These are phyloP conservation scores for Felis chaus DNA, from an alignment of 2,113 vertebrate genomes.

Conservation along the genomic window DNA sequence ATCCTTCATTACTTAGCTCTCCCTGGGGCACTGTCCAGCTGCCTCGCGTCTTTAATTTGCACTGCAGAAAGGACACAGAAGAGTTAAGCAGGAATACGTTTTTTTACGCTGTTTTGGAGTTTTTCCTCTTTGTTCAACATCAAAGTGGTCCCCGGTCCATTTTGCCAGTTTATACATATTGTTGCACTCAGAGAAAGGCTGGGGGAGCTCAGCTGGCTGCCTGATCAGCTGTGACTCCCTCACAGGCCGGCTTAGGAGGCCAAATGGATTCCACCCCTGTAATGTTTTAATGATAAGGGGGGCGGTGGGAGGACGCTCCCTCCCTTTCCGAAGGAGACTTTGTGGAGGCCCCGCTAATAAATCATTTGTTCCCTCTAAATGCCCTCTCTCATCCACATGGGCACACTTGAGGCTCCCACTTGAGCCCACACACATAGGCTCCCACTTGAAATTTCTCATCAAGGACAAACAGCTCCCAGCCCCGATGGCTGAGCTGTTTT, in stretches of 20 bases:
- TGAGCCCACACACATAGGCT: constrained; percentile 56
- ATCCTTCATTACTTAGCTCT: neutral
- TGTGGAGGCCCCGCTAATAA: constrained; percentile 50
- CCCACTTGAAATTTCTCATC: constrained; percentile 81
- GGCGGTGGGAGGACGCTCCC: neutral
- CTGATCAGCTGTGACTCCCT: constrained; percentile 63
- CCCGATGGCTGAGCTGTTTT: neutral
- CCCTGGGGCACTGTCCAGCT: neutral
- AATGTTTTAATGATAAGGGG: constrained; percentile 65
- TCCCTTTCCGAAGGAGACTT: constrained; percentile 59
- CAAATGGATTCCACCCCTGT: constrained; percentile 41
- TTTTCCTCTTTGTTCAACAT: constrained; percentile 72
- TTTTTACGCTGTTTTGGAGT: neutral
- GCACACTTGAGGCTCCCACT: constrained; percentile 71
- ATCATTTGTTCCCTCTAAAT: constrained; percentile 78
- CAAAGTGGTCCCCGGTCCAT: constrained; percentile 66
- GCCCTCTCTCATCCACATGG: constrained; percentile 43
- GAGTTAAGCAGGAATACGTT: constrained; percentile 55
- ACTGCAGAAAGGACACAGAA: neutral
- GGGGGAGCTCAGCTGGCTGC: constrained; percentile 35
- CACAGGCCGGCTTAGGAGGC: constrained; percentile 55
- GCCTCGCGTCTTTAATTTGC: neutral
- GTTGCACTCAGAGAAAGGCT: constrained; percentile 55
- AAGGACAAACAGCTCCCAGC: constrained; percentile 75
- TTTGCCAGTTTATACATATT: constrained; percentile 74